Conservation (phyloP, 1,140 invertebrate species). For the Calephelis nemesis region DNA sequence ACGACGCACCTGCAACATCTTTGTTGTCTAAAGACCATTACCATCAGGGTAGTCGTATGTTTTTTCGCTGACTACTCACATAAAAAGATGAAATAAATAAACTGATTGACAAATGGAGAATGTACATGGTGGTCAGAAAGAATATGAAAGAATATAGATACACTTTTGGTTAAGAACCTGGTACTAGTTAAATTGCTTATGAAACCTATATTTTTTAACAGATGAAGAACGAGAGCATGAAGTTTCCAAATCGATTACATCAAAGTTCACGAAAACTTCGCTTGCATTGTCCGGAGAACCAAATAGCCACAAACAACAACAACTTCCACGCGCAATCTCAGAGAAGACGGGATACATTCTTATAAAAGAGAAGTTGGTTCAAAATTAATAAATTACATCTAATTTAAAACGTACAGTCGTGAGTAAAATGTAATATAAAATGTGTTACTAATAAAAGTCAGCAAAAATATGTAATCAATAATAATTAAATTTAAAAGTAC, state of each 20-base stretch:
- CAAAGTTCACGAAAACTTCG: slow-evolving; percentile 3
- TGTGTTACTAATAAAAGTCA: neutral
- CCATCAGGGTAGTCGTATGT: no score
- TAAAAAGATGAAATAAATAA: no score
- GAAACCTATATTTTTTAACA: neutral
- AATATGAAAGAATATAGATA: no score
- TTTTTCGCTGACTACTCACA: no score
- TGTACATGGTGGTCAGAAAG: no score
- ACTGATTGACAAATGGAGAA: no score
- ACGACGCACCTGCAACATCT: no score
- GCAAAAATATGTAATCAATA: no score
- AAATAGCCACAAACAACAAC: slow-evolving; percentile 28
- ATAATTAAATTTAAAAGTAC: no score
- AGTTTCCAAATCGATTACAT: neutral
- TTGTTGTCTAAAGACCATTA: no score
- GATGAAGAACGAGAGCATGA: slow-evolving; percentile 3
- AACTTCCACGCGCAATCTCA: slow-evolving; percentile 19
- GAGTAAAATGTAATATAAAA: slow-evolving; percentile 3
- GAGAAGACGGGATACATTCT: slow-evolving; percentile 29
- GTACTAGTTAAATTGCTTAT: no score
- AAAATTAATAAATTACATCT: neutral
- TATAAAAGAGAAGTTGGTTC: slow-evolving; percentile 15
- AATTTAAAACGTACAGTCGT: neutral
- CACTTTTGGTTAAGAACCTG: no score
- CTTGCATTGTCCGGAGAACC: slow-evolving; percentile 9